Conservation (phyloP, 2,888 invertebrate genomes). For the Tiliacea citrago region DNA sequence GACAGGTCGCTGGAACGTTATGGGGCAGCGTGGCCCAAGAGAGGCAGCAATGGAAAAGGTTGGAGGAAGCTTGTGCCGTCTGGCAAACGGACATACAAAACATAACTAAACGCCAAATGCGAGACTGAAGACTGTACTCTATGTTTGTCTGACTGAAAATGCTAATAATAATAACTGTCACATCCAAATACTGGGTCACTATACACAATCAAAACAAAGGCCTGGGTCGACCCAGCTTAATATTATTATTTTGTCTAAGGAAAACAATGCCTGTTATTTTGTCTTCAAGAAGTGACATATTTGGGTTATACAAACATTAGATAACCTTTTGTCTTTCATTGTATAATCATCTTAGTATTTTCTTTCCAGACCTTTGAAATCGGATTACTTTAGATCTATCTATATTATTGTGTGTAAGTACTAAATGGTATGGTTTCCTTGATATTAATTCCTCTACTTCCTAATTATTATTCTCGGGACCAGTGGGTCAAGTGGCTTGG, state of each 20-base stretch:
- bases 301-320: background rate
- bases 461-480: too few relatives aligned
- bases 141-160: too few relatives aligned
- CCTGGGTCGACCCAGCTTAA: background rate
- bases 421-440: background rate
- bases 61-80: too few relatives aligned
- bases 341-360: background rate
- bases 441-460: too few relatives aligned
- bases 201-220: background rate
- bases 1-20: too few relatives aligned
- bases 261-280: slow-evolving; percentile 18
- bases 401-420: background rate
- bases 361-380: background rate
- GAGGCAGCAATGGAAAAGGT: too few relatives aligned
- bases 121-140: too few relatives aligned
- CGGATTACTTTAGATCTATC: background rate
- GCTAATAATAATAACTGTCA: too few relatives aligned
- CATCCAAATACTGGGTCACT: background rate
- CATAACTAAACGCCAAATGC: too few relatives aligned
- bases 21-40: too few relatives aligned
- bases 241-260: slow-evolving; percentile 11
- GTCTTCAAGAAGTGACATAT: background rate
- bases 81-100: too few relatives aligned
- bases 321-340: background rate
- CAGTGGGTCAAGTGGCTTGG: too few relatives aligned